A percentile compares a stretch with the other conserved stretches of the same genome.
These are phyloP conservation scores for Nesometra sesokonis DNA, from an alignment of 35 echinoderm and acorn worm genomes.

Conservation along the genomic window DNA sequence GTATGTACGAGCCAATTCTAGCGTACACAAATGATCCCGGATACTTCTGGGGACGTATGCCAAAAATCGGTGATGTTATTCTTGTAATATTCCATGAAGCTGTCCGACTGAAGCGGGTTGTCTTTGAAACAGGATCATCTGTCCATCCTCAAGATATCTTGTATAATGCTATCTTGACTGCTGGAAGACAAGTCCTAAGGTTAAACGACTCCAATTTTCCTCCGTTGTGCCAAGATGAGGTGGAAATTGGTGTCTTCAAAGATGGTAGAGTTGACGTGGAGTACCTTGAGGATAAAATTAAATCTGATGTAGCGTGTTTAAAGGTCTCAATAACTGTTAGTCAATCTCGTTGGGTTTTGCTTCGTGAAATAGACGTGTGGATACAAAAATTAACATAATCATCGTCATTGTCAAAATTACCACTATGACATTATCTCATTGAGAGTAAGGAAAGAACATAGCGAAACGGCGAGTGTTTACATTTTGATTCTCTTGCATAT, in stretches of 20 bases:
- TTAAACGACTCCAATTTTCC: background rate
- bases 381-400: background rate
- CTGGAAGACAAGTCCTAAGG: conserved; percentile 19
- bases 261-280: conserved; percentile 45
- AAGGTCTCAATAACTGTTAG: conserved; percentile 33
- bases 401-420: no score
- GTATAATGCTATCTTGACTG: conserved; percentile 33
- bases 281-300: conserved; percentile 20
- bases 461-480: no score
- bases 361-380: conserved; percentile 92
- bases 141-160: conserved; percentile 64
- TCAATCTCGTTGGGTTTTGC: conserved; percentile 61
- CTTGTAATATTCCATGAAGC: conserved; percentile 62
- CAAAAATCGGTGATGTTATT: conserved; percentile 34
- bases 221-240: conserved; percentile 54
- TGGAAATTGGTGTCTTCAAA: conserved; percentile 42
- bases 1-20: conserved; percentile 78
- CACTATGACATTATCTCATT: no score
- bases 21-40: conserved; percentile 78
- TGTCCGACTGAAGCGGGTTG: conserved; percentile 31
- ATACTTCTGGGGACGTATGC: conserved; percentile 84
- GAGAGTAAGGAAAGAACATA: no score
- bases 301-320: conserved; percentile 41
- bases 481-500: no score
- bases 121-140: conserved; percentile 57